Evolutionary conservation across 2,797 vertebrate species (phyloP), one percentile per base, ranked within the genome.

Genomic region (Pipistrellus kuhlii): DNA sequence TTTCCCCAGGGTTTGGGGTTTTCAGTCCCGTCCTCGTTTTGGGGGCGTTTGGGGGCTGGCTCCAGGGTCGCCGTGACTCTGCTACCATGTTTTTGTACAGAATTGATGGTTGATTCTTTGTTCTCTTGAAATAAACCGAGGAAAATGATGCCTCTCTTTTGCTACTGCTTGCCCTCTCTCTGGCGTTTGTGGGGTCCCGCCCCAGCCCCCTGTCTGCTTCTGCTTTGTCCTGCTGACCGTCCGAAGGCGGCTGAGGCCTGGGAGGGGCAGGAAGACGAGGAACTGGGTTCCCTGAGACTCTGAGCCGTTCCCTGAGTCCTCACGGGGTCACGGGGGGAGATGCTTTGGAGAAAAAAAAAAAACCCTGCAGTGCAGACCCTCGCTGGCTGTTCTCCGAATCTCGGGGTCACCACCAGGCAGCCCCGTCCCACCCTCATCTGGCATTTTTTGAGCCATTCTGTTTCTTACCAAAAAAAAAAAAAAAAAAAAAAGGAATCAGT

Each of bases 61-160:
- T 76, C 4, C 0, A 62, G 82, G 88, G 77, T 75, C 81, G 17
- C 82, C 46, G 13, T 3, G 9, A 53, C 84, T 62, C 92, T 66
- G 21, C 85, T 6, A 78, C 92, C 92, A 75, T 35, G 88, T 96
- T 97, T 97, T 97, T 98, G 97, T 97, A 97, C 96, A 96, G 96
- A 97, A 95, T 82, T 96, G 95, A 97, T 93, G 93, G 91, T 96
- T 96, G 95, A 97, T 92, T 96, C 93, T 94, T 96, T 96, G 94
- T 97, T 96, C 93, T 96, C 97, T 97, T 97, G 95, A 97, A 97
- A 97, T 97, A 98, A 97, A 97, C 88, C 48, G 21, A 96, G 90
- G 88, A 96, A 97, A 96, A 95, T 80, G 81, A 90, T 48, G 38
- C 85, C 93, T 96, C 68, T 94, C 93, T 86, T 91, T 95, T 25